A percentile compares a stretch with the other conserved stretches of the same genome.
phyloP scores from a whole-genome alignment of 2,797 vertebrate genomes.

The Pipistrellus pipistrellus region DNA sequence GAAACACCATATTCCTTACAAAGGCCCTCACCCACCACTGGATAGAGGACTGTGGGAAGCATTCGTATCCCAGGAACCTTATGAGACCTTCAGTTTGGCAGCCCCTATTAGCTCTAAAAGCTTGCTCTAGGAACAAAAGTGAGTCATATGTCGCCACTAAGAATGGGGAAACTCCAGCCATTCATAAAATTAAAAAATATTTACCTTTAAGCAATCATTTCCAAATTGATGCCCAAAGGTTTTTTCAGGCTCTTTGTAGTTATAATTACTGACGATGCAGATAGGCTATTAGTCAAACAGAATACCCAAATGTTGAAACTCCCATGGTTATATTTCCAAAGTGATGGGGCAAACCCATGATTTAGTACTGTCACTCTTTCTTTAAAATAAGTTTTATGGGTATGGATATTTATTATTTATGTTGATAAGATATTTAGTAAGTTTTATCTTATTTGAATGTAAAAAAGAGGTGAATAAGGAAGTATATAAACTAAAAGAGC shows the following conservation, averaged over 20 bases:
- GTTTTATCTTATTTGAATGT: constrained; percentile 20
- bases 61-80: not conserved
- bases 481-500: not conserved
- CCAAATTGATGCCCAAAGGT: not conserved
- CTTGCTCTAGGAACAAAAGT: not conserved
- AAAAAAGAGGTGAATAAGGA: not conserved
- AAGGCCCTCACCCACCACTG: not conserved
- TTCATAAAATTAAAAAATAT: not conserved
- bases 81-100: not conserved
- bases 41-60: fast-evolving
- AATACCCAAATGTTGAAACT: constrained; percentile 17
- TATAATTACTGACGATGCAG: constrained; percentile 34
- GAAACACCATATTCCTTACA: not conserved
- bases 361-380: not conserved
- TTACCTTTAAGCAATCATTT: constrained; percentile 53
- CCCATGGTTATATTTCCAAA: not conserved
- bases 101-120: not conserved
- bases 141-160: not conserved
- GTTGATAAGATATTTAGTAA: constrained; percentile 22
- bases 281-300: not conserved
- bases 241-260: not conserved
- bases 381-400: constrained; percentile 45
- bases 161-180: not conserved
- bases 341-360: not conserved
- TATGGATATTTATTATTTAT: constrained; percentile 21